phyloP scores from a whole-genome alignment of 2,113 vertebrate species.

The Xerus inauris region DNA sequence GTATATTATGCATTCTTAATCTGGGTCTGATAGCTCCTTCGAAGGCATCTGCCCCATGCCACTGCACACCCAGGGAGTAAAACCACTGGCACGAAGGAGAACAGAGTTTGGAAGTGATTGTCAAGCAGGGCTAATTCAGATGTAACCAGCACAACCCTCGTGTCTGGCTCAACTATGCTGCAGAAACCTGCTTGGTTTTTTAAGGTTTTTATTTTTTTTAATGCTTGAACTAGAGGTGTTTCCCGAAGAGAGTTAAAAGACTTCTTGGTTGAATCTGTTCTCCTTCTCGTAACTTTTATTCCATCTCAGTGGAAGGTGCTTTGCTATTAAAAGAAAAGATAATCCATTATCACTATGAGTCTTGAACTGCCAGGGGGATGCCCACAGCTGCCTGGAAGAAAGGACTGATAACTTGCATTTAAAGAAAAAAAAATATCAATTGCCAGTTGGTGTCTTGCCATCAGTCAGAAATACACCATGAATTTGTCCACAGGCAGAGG shows the following conservation, averaged over 20 bases:
- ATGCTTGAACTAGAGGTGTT: slow-evolving; percentile 54
- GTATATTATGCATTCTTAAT: slow-evolving; percentile 45
- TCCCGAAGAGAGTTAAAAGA: slow-evolving; percentile 67
- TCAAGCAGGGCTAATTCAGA: slow-evolving; percentile 72
- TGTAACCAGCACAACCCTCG: slow-evolving; percentile 48
- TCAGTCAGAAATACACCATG: slow-evolving; percentile 27
- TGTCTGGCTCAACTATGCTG: slow-evolving; percentile 50
- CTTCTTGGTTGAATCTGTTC: slow-evolving; percentile 74
- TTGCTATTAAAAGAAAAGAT: slow-evolving; percentile 81
- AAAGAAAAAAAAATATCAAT: slow-evolving; percentile 55
- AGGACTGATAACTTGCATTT: slow-evolving; percentile 72
- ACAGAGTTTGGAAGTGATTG: slow-evolving; percentile 41
- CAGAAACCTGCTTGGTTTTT: slow-evolving; percentile 55
- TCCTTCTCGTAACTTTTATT: slow-evolving; percentile 60
- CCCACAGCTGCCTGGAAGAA: slow-evolving; percentile 71
- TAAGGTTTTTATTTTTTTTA: slow-evolving; percentile 47
- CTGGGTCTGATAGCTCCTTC: neutral
- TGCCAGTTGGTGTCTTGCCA: slow-evolving; percentile 64
- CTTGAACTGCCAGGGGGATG: slow-evolving; percentile 70
- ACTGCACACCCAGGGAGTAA: slow-evolving; percentile 20
- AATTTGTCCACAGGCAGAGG: slow-evolving; percentile 54
- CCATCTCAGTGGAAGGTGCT: slow-evolving; percentile 71
- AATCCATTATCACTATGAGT: slow-evolving; percentile 73
- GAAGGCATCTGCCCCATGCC: slow-evolving; percentile 25
- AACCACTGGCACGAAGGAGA: neutral